These are phyloP conservation scores for Mesoclemmys tuberculata DNA, from an alignment of 2,113 vertebrate genomes.

Conservation along the genomic window DNA sequence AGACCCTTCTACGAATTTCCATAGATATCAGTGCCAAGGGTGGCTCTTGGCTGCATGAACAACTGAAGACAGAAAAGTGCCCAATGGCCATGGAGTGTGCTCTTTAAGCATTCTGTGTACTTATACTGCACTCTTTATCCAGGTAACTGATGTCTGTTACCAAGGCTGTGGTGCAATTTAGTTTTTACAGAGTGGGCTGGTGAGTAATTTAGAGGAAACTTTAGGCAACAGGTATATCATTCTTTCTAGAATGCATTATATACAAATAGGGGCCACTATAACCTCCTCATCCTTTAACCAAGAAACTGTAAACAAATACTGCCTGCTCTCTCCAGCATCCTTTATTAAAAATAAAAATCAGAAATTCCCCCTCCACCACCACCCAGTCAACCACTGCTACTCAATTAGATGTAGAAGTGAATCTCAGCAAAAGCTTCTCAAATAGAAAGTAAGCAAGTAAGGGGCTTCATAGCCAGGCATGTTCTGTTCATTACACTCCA, in stretches of 20 bases:
- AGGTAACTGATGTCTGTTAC: neutral
- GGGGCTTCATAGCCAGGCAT: neutral
- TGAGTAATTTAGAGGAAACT: neutral
- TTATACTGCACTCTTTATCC: neutral
- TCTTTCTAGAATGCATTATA: neutral
- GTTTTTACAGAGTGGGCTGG: neutral
- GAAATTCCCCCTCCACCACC: neutral
- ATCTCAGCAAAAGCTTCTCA: neutral
- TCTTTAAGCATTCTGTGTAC: fast-evolving
- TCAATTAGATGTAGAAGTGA: neutral
- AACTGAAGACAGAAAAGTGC: neutral
- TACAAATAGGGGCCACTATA: neutral
- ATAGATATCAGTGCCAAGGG: fast-evolving
- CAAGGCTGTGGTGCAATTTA: neutral
- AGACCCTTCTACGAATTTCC: neutral
- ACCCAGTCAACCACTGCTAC: neutral
- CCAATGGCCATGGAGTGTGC: neutral
- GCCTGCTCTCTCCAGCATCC: neutral
- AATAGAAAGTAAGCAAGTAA: neutral
- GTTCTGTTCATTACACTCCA: neutral
- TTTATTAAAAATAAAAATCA: neutral
- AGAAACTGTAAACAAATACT: neutral
- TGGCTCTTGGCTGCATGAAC: neutral
- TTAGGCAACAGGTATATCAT: neutral
- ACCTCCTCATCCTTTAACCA: neutral